phyloP scores from a whole-genome alignment of 2,113 vertebrate genomes.

The Macaca mulatta region DNA sequence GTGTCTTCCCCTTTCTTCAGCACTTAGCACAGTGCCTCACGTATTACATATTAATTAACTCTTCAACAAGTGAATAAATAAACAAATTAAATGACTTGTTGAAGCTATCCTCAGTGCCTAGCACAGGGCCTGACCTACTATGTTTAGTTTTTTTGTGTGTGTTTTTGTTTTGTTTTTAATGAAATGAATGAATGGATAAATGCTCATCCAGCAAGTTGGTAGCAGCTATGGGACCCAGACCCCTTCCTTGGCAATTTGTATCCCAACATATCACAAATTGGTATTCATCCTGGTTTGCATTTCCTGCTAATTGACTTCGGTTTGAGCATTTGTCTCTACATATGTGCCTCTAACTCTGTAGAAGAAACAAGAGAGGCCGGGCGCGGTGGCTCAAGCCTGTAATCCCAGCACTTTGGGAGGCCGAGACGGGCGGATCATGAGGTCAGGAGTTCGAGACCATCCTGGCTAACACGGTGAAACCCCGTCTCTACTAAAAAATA shows the following conservation, averaged over 20 bases:
- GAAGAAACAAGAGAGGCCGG: neutral
- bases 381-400: too few species aligned
- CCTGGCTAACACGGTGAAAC: too few species aligned
- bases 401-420: too few species aligned
- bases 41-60: neutral
- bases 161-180: neutral
- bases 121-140: neutral
- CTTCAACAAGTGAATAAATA: neutral
- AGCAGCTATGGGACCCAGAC: neutral
- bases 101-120: neutral
- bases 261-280: neutral
- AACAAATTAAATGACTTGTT: neutral
- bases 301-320: neutral
- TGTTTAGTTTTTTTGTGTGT: neutral
- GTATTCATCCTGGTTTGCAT: neutral
- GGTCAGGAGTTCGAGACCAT: too few species aligned
- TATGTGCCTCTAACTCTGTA: neutral
- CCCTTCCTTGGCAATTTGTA: neutral
- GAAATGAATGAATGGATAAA: neutral
- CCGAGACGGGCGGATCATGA: too few species aligned
- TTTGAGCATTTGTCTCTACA: neutral
- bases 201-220: neutral
- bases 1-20: neutral
- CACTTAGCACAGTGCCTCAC: neutral
- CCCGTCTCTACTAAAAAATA: too few species aligned